These are phyloP conservation scores for Papio anubis DNA, from an alignment of 2,113 vertebrate genomes.

Conservation along the genomic window DNA sequence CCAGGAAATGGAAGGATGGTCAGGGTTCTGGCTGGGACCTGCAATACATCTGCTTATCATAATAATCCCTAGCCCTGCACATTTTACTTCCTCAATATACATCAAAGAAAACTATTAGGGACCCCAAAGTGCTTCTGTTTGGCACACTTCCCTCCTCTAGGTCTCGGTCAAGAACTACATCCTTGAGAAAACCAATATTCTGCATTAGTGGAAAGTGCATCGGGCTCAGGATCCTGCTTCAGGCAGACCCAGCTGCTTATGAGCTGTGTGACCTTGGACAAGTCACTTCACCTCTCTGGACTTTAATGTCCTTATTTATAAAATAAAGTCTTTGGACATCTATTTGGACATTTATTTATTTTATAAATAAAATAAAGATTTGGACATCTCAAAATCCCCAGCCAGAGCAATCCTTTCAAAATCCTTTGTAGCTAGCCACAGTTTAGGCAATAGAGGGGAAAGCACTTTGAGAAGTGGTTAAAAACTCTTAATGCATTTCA, in stretches of 20 bases:
- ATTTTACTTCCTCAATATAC: background rate
- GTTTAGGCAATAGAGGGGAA: background rate
- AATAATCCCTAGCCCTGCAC: background rate
- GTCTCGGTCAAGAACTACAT: background rate
- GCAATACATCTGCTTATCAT: background rate
- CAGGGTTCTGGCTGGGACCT: background rate
- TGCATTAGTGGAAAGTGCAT: background rate
- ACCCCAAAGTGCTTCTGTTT: accelerated
- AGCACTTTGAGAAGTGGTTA: background rate
- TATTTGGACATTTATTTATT: too few relatives aligned
- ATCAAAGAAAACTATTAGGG: background rate
- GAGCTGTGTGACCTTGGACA: background rate
- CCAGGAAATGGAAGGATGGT: background rate
- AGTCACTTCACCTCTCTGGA: background rate
- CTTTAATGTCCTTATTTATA: background rate
- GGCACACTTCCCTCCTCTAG: background rate
- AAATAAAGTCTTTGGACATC: background rate
- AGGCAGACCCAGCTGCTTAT: background rate
- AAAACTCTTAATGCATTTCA: constrained; percentile 10
- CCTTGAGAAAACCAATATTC: background rate
- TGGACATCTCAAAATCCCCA: background rate
- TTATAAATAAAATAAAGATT: too few relatives aligned
- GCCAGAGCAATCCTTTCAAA: background rate
- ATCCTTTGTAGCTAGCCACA: background rate
- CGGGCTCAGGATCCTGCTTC: background rate